Evolutionary conservation across 2,113 vertebrate species (phyloP).

Genomic region (Cheirogaleus medius): DNA sequence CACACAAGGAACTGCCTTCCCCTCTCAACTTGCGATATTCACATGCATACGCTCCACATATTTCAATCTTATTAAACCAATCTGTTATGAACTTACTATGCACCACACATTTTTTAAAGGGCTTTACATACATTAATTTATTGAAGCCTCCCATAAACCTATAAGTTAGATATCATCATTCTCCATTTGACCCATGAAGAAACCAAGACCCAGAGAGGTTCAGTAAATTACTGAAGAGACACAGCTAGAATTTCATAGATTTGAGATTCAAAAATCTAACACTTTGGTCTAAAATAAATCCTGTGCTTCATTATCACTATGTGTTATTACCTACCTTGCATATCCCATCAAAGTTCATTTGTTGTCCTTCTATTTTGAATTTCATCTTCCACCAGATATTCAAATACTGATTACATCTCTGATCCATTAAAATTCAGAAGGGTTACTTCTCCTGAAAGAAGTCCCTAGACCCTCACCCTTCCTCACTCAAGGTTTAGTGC

Average conservation of each 20-base stretch:
- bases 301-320: not conserved
- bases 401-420: not conserved
- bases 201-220: not conserved
- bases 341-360: not conserved
- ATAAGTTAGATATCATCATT: not conserved
- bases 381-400: not conserved
- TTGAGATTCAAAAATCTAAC: not conserved
- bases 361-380: not conserved
- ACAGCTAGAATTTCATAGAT: not conserved
- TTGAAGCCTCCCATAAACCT: not conserved
- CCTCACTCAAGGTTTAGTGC: not conserved
- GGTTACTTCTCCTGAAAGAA: not conserved
- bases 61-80: not conserved
- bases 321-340: not conserved
- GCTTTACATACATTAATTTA: not conserved
- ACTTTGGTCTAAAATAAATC: not conserved
- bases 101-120: not conserved
- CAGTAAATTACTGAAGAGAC: not conserved
- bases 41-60: not conserved
- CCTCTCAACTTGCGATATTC: not conserved
- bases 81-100: not conserved
- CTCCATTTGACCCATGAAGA: not conserved
- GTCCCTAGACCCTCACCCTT: not conserved
- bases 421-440: not conserved
- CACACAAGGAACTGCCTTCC: not conserved